Base-by-base conservation (phyloP, 2,888 invertebrate species). In the Ophion ellenae region DNA sequence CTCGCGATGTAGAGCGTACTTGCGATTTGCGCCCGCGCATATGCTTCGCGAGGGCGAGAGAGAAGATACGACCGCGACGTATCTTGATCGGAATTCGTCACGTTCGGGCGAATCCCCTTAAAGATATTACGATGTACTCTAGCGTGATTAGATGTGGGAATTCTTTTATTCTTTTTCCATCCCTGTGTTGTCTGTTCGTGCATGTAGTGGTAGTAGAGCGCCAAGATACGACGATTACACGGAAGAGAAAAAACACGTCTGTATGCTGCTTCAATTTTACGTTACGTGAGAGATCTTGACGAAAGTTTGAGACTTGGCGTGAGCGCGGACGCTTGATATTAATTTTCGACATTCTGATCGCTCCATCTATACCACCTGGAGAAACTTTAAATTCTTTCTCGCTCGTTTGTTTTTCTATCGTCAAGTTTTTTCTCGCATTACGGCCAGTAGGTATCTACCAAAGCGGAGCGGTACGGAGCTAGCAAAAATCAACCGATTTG, bases 101-200 rank as follows among this genome's bases (percentile, higher is more conserved):
- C 45, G 14, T 47, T 59, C 67, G 20, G 14, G 63, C 47, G 47
- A 47, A 47, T 11, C 59, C 47, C 71, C 64, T 61, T 20, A 67
- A 66, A 67, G 36, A 78, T 9, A 5, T 36, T 20, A 17, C 63
- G 63, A 63, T 11, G 24, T 10, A 69, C 40, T 17, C n/a, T 6
- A 20, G 40, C n/a, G 59, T 79, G 71, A 85, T 85, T 85, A 61
- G 67, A 76, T 76, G 28, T 61, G 79, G 73, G 76, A 81, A 85
- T 83, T 73, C 69, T 75, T 63, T 24, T 17, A 1, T 59, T n/a
- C 53, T 10, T 45, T 61, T 67, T 77, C n/a, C 66, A 47, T 20
- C 59, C 40, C 64, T 57, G 47, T 59, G 36, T 71, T 32, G 24
- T 24, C 24, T 64, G 14, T 66, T n/a, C 11, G 40, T 59, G 32